Percentiles rank a stretch among this genome's conserved stretches.
Evolutionary conservation across 2,888 invertebrate genomes (phyloP).

Genomic region (Drosophila parthenogenetica): DNA sequence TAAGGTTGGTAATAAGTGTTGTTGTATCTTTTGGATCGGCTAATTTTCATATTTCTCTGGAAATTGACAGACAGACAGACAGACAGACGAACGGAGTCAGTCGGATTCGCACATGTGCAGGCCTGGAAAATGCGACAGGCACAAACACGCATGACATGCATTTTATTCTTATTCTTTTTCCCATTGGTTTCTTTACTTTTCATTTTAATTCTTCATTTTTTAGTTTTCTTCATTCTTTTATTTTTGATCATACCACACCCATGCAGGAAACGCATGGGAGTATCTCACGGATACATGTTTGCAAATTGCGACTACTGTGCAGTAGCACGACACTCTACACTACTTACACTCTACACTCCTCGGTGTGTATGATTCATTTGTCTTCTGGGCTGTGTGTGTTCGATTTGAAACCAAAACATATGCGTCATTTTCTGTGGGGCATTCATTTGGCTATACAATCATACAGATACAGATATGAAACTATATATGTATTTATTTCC

Average conservation of each 20-base stretch:
- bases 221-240: slow-evolving; percentile 18
- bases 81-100: slow-evolving; percentile 18
- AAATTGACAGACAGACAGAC: slow-evolving; percentile 56
- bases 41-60: slow-evolving; percentile 82
- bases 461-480: slow-evolving; percentile 24
- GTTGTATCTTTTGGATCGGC: slow-evolving; percentile 57
- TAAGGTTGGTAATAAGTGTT: slow-evolving; percentile 1
- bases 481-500: slow-evolving; percentile 10
- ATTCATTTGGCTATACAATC: background rate
- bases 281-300: slow-evolving; percentile 43
- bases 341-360: background rate
- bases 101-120: slow-evolving; percentile 44
- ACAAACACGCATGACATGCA: slow-evolving; percentile 74
- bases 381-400: slow-evolving; percentile 20
- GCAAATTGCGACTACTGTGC: slow-evolving; percentile 47
- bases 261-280: slow-evolving; percentile 54
- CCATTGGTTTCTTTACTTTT: background rate
- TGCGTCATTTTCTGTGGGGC: slow-evolving; percentile 60
- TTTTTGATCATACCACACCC: slow-evolving; percentile 52
- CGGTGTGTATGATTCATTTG: slow-evolving; percentile 57
- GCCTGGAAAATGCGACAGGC: slow-evolving; percentile 67
- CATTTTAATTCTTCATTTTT: slow-evolving; percentile 7
- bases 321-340: slow-evolving; percentile 28
- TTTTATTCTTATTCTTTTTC: slow-evolving; percentile 43
- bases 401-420: slow-evolving; percentile 68